Evolutionary conservation across 2,113 vertebrate species (phyloP), one percentile per base, ranked within the genome.

Genomic region (Galbula dea): DNA sequence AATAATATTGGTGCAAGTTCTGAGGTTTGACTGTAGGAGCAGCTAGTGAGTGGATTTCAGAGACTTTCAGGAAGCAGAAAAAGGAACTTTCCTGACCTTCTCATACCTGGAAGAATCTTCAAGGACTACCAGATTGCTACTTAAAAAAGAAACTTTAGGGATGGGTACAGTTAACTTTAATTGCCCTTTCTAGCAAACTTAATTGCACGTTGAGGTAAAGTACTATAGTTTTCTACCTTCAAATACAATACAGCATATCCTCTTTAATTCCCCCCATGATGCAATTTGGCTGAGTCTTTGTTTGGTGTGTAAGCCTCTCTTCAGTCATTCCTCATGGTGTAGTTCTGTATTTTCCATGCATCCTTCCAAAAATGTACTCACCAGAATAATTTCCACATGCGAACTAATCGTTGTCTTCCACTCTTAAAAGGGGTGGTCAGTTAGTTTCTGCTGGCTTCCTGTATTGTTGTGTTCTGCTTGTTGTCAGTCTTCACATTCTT

Each of bases 311-410:
- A 73, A 84, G 81, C 52, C 90, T 83, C 54, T 93, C 55, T 73
- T 92, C 84, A 79, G 0, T 82, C 77, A 68, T 76, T 76, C n/a
- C 83, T 90, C 41, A 61, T 7, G 29, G 62, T 63, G 74, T 14
- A 82, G 57, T 29, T 91, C 49, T 92, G 83, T 79, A 68, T 90
- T 96, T 96, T 96, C 95, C 94, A 90, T 4, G 7, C 34, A 12
- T 76, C 55, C 68, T 95, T 94, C 94, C 95, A 96, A 54, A 57
- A 87, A 65, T 30, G 41, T 69, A n/a, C 89, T 95, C 74, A 73
- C 66, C 77, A 22, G 39, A 89, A 84, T 87, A 7, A 19, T 51
- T 94, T 87, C 86, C 93, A 90, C 84, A 24, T 94, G 90, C 0
- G 32, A 89, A 59, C 54, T 86, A 62, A 57, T 69, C 7, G 36